Evolutionary conservation across 2,113 vertebrate species (phyloP).

Genomic region (Chitala chitala): DNA sequence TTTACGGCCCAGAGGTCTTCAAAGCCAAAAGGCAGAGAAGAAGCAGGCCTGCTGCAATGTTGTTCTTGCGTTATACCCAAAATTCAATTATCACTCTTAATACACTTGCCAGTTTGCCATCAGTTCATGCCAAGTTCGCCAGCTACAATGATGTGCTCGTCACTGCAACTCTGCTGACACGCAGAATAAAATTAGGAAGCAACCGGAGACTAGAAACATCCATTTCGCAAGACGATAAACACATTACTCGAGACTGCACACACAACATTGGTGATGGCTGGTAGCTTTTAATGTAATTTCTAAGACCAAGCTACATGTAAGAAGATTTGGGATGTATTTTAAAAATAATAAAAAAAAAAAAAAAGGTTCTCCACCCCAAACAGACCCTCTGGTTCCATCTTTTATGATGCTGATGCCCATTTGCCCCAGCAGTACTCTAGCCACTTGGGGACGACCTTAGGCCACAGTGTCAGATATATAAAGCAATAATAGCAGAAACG

Average conservation of each 20-base stretch:
- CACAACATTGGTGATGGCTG: background rate
- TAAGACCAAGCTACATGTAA: too few relatives aligned
- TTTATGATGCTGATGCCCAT: too few relatives aligned
- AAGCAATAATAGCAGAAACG: too few relatives aligned
- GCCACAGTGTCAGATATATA: too few relatives aligned
- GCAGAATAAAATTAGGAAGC: constrained; percentile 28
- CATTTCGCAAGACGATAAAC: background rate
- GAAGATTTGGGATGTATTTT: too few relatives aligned
- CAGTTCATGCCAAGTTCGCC: constrained; percentile 50
- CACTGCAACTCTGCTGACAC: constrained; percentile 29
- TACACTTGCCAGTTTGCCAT: constrained; percentile 37
- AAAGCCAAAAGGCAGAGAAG: background rate
- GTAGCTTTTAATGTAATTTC: background rate
- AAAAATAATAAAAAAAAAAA: too few relatives aligned
- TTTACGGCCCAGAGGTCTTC: background rate
- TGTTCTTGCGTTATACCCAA: constrained; percentile 39
- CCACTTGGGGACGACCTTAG: too few relatives aligned
- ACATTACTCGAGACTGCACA: background rate
- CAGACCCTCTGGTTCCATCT: too few relatives aligned
- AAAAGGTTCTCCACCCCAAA: too few relatives aligned
- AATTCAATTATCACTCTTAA: constrained; percentile 54
- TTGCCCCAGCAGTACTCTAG: too few relatives aligned
- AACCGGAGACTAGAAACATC: constrained; percentile 32
- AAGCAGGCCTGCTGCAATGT: constrained; percentile 19
- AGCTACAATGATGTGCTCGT: constrained; percentile 40